phyloP scores from a whole-genome alignment of 2,797 vertebrate species.

The Margarornis squamiger region DNA sequence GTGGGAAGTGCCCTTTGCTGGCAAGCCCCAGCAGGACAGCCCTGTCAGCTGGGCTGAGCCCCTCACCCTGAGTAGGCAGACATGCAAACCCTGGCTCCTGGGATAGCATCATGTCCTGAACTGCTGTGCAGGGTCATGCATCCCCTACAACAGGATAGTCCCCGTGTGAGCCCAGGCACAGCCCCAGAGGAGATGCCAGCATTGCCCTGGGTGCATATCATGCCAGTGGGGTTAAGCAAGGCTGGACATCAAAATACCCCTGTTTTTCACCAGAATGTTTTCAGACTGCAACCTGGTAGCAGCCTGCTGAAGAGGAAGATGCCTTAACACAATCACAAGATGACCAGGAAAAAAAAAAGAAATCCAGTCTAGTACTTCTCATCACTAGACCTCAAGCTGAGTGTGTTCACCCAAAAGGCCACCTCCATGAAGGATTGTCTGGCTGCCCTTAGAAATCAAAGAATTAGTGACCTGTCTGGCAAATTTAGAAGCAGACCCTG shows the following conservation, averaged over 20 bases:
- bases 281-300: background rate
- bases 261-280: background rate
- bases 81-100: background rate
- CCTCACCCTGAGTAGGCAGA: background rate
- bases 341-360: background rate
- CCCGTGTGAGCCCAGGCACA: fast-evolving
- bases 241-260: background rate
- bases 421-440: background rate
- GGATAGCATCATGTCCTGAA: background rate
- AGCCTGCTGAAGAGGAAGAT: background rate
- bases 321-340: background rate
- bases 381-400: background rate
- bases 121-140: background rate
- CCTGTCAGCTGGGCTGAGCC: background rate
- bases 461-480: background rate
- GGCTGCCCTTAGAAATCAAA: background rate
- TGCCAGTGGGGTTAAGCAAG: background rate
- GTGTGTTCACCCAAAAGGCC: background rate
- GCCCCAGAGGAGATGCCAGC: background rate
- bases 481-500: background rate
- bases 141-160: background rate
- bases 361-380: background rate
- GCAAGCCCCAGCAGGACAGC: background rate
- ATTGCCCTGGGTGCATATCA: fast-evolving
- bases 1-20: background rate